These are phyloP conservation scores for Haemorhous mexicanus DNA, from an alignment of 2,113 vertebrate genomes.

Conservation along the genomic window DNA sequence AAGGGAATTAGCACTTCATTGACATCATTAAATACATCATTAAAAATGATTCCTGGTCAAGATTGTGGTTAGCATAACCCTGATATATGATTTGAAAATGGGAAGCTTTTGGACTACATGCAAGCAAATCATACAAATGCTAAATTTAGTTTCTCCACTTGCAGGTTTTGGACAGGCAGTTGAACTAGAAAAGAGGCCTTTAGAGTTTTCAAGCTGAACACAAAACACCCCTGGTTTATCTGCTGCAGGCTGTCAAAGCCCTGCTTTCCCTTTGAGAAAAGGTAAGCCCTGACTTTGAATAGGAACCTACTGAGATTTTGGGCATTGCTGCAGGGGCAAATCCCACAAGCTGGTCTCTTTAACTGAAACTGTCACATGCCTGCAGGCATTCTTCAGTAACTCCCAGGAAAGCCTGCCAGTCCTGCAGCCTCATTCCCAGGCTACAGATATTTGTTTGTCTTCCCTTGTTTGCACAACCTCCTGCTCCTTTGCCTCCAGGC, in stretches of 20 bases:
- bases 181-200: neutral
- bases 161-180: neutral
- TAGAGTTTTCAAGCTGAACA: neutral
- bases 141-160: neutral
- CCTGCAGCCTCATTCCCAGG: neutral
- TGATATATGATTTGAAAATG: neutral
- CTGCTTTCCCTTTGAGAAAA: neutral
- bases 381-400: neutral
- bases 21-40: neutral
- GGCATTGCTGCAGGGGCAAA: neutral
- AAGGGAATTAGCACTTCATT: neutral
- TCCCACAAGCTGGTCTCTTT: neutral
- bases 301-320: neutral
- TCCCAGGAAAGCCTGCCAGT: neutral
- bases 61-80: neutral
- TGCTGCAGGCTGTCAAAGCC: neutral
- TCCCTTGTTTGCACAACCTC: neutral
- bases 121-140: neutral
- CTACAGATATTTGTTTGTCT: neutral
- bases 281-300: neutral
- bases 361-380: neutral
- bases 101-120: neutral
- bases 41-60: neutral
- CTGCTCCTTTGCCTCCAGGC: neutral
- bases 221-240: neutral